Evolutionary conservation across 2,113 vertebrate species (phyloP), one percentile per base, ranked within the genome.

Genomic region (Callorhinus ursinus): DNA sequence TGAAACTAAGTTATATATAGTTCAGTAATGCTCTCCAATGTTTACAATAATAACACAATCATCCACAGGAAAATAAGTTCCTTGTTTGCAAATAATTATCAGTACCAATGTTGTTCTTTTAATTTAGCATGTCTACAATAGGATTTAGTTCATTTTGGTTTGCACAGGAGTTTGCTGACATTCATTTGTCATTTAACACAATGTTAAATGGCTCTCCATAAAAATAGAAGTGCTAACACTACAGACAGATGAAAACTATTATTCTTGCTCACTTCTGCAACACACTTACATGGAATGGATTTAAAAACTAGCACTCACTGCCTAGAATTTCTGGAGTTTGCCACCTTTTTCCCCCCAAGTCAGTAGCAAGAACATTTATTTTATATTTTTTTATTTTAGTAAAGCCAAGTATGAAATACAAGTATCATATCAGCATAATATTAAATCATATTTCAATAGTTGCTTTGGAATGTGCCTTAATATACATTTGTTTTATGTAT

Each of bases 31-130:
- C 96, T 94, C 95, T 96, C 92, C 65, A 93, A 69, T 96, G 97
- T 99, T 98, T 98, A 98, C 96, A 98, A 85, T 91, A 72, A 84
- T 2, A 0, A 90, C 79, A 97, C 72, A 98, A 98, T 98, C 97
- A 98, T 96, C 51, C 94, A 86, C 19, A 97, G 95, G 91, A 93
- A 95, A 89, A 74, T 31, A 55, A 67, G 55, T 36, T 69, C 39
- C 79, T 98, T 96, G 72, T 83, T 94, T 98, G 89, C 65, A 97
- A 77, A 95, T 77, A 94, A 92, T 96, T 97, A 90, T 89, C 96
- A 95, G 51, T 95, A 33, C 1, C 33, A 96, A 97, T 16, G 69
- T 97, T 53, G 42, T 16, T 94, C 22, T 86, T 97, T 88, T 57
- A 39, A 16, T n/a, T 94, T 84, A 65, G 65, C 26, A 81, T n/a